phyloP scores from a whole-genome alignment of 2,888 invertebrate species.

The Amorpha juglandis region DNA sequence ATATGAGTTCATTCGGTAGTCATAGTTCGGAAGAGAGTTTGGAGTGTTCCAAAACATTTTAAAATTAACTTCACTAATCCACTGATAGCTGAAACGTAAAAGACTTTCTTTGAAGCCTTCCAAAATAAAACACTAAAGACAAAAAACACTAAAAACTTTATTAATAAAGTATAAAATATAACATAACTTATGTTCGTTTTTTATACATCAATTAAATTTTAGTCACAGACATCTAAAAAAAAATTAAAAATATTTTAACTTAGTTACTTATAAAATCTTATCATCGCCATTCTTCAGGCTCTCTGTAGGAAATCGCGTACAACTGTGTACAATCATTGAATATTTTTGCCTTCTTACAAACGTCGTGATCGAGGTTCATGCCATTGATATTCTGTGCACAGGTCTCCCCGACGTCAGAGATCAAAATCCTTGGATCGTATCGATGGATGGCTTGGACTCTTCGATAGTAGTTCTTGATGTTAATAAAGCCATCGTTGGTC shows the following conservation, averaged over 20 bases:
- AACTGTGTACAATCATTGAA: conserved; percentile 79
- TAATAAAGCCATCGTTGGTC: conserved; percentile 73
- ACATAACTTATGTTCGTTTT: neutral
- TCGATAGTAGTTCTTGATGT: conserved; percentile 73
- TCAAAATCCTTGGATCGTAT: conserved; percentile 75
- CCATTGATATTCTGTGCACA: conserved; percentile 76
- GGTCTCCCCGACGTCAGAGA: conserved; percentile 77
- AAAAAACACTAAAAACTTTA: conserved; percentile 46
- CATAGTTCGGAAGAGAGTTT: conserved; percentile 30
- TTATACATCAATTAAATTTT: too few species aligned
- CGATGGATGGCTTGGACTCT: conserved; percentile 75
- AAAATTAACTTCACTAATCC: conserved; percentile 39
- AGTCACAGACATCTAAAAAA: too few species aligned
- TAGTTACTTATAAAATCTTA: neutral
- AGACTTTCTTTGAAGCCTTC: conserved; percentile 33
- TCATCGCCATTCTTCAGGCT: conserved; percentile 50
- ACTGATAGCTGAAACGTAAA: neutral
- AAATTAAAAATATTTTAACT: too few species aligned
- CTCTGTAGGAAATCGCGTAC: conserved; percentile 70
- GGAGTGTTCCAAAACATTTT: neutral
- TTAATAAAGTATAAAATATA: conserved; percentile 39
- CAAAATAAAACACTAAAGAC: conserved; percentile 41
- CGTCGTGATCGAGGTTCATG: conserved; percentile 77
- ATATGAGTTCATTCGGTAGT: conserved; percentile 22
- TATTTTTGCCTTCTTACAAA: conserved; percentile 77